A percentile compares a stretch with the other conserved stretches of the same genome.
phyloP scores from a whole-genome alignment of 2,113 vertebrate species.

The Cyanoliseus patagonus region DNA sequence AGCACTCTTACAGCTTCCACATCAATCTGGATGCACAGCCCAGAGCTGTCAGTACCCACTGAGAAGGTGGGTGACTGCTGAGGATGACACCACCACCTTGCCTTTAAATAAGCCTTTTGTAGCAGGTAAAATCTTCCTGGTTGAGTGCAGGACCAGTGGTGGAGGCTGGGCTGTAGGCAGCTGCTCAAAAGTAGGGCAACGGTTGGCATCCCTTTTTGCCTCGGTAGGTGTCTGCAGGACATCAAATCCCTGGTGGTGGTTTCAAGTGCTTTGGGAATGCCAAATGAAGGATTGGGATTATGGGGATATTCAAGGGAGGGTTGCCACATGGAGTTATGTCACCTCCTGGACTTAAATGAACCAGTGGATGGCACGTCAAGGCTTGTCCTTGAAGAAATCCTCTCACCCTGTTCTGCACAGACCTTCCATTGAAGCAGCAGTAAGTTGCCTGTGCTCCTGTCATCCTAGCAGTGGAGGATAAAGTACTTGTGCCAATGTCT shows the following conservation, averaged over 20 bases:
- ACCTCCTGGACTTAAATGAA: not conserved
- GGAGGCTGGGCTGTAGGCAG: not conserved
- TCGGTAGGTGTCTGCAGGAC: fast-evolving
- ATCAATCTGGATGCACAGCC: too few species aligned
- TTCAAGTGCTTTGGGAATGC: not conserved
- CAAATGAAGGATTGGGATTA: not conserved
- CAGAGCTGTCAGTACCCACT: fast-evolving
- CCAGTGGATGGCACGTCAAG: not conserved
- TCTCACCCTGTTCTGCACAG: not conserved
- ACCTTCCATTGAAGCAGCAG: not conserved
- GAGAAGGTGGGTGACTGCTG: not conserved
- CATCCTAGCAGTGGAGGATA: not conserved
- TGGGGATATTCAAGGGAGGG: not conserved
- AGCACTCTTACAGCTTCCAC: not conserved
- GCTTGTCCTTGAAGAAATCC: not conserved
- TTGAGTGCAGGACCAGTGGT: not conserved
- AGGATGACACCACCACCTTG: not conserved
- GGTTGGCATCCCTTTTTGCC: not conserved
- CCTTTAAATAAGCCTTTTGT: not conserved
- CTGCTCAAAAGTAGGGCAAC: not conserved
- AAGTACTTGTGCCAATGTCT: not conserved
- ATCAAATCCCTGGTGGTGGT: not conserved
- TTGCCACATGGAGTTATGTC: not conserved
- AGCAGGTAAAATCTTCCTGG: not conserved
- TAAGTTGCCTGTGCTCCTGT: not conserved